Conservation (phyloP, 2,797 vertebrate species). For the Lacerta agilis region DNA sequence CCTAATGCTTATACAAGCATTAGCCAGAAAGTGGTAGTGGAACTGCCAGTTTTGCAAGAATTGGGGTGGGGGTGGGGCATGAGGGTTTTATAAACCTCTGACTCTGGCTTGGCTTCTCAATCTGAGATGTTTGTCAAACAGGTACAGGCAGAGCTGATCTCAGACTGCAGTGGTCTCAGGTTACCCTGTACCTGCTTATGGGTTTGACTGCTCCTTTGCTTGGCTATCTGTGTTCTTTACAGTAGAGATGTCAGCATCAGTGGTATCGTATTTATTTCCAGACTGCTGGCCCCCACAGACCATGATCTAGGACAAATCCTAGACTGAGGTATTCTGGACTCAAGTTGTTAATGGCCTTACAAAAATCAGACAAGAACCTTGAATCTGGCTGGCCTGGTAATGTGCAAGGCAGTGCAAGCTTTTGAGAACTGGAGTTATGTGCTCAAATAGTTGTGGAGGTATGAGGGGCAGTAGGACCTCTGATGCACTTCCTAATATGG, state of each 20-base stretch:
- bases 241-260: not conserved
- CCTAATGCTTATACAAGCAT: not conserved
- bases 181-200: not conserved
- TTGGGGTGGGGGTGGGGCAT: not conserved
- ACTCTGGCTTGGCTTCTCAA: not conserved
- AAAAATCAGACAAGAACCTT: too few relatives aligned
- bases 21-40: not conserved
- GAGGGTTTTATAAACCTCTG: not conserved
- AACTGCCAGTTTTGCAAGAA: not conserved
- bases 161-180: not conserved
- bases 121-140: not conserved
- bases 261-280: not conserved
- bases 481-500: not conserved
- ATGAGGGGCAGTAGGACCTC: not conserved
- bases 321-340: too few relatives aligned
- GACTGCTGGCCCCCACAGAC: not conserved
- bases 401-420: too few relatives aligned
- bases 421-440: too few relatives aligned
- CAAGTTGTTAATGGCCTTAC: too few relatives aligned
- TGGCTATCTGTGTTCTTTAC: not conserved
- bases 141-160: too few relatives aligned
- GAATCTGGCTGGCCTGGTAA: too few relatives aligned
- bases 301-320: not conserved
- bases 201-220: not conserved
- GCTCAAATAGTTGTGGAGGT: too few relatives aligned